phyloP scores from a whole-genome alignment of 2,797 vertebrate species.

The Fistularia tabacaria region DNA sequence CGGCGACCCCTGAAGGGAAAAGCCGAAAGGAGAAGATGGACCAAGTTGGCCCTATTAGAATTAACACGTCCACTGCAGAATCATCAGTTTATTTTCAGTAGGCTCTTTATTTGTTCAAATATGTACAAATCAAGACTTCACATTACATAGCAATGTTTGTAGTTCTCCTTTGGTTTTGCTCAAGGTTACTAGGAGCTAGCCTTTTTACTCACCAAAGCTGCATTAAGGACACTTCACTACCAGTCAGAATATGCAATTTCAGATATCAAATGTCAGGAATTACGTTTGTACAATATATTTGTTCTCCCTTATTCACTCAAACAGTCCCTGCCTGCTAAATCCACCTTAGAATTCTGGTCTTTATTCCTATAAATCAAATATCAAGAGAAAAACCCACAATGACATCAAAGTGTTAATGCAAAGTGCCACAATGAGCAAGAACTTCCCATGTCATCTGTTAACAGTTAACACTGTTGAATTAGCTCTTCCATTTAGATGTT shows the following conservation, averaged over 20 bases:
- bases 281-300: slow-evolving; percentile 6
- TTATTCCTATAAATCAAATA: slow-evolving; percentile 5
- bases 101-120: slow-evolving; percentile 55
- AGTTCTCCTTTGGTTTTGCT: slow-evolving; percentile 66
- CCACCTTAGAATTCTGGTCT: slow-evolving; percentile 2
- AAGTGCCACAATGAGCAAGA: no score
- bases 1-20: no score
- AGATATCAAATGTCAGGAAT: slow-evolving; percentile 20
- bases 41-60: slow-evolving; percentile 1
- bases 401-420: no score
- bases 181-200: slow-evolving; percentile 51
- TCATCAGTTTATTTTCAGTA: slow-evolving; percentile 14
- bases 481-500: no score
- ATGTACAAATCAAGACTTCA: slow-evolving; percentile 68
- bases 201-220: slow-evolving; percentile 67
- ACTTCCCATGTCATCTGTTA: no score
- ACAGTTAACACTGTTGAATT: no score
- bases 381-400: no score
- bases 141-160: slow-evolving; percentile 76
- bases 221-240: slow-evolving; percentile 70
- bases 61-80: not conserved
- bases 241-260: slow-evolving; percentile 15
- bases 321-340: slow-evolving; percentile 14
- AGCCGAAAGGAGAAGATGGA: no score
- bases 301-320: slow-evolving; percentile 6